Conservation (phyloP, 2,797 vertebrate genomes). For the Lerista edwardsae region DNA sequence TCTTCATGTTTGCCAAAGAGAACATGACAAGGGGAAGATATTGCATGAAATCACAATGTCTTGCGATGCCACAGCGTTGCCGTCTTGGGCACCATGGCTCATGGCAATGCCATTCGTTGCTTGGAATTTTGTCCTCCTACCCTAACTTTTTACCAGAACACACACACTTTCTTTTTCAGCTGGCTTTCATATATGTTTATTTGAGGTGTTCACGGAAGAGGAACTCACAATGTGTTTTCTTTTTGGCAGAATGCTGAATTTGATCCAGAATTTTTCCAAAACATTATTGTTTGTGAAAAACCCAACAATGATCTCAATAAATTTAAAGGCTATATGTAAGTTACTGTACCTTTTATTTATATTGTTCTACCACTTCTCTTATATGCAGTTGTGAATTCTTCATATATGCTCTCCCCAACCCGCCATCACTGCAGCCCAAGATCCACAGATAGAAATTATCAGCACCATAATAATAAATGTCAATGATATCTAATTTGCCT, state of each 20-base stretch:
- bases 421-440: too few species aligned
- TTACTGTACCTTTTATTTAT: slow-evolving; percentile 61
- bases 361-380: background rate
- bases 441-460: background rate
- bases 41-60: too few species aligned
- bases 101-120: background rate
- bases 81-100: too few species aligned
- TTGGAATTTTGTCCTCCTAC: background rate
- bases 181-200: background rate
- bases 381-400: background rate
- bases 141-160: background rate
- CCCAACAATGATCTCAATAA: slow-evolving; percentile 91
- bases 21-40: too few species aligned
- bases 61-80: too few species aligned
- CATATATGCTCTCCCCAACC: background rate
- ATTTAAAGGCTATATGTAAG: slow-evolving; percentile 95
- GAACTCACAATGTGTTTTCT: slow-evolving; percentile 25
- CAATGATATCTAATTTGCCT: background rate
- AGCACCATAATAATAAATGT: background rate
- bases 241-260: slow-evolving; percentile 79
- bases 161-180: background rate
- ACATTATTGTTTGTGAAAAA: slow-evolving; percentile 86
- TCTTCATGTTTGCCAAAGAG: too few species aligned
- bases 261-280: slow-evolving; percentile 84
- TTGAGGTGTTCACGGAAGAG: background rate